These are phyloP conservation scores for Polia nebulosa DNA, from an alignment of 2,888 invertebrate species.

Conservation along the genomic window DNA sequence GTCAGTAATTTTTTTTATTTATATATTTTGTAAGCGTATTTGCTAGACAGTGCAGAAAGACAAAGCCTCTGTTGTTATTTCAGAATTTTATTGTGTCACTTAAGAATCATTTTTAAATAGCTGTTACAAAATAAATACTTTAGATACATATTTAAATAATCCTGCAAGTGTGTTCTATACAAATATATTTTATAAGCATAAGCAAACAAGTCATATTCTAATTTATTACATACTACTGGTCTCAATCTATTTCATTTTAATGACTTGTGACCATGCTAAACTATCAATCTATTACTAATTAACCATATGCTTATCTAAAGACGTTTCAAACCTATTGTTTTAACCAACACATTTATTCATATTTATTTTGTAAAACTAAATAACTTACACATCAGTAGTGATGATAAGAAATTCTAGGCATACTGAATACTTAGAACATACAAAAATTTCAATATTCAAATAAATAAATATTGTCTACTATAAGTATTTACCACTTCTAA, in stretches of 20 bases:
- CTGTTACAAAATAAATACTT: background rate
- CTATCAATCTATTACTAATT: constrained; percentile 13
- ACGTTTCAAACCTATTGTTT: constrained; percentile 13
- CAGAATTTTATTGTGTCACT: background rate
- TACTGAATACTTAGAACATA: constrained; percentile 1
- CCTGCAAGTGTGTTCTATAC: background rate
- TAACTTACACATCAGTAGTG: constrained; percentile 5
- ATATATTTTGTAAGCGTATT: background rate
- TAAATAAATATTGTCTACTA: constrained; percentile 1
- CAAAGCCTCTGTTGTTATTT: background rate
- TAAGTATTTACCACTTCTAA: constrained; percentile 4
- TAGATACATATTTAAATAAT: background rate
- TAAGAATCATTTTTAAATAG: too few species aligned
- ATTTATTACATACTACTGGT: constrained; percentile 5
- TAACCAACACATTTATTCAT: background rate
- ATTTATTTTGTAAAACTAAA: constrained; percentile 1
- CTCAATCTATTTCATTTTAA: constrained; percentile 21
- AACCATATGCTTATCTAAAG: constrained; percentile 10
- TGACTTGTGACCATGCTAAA: constrained; percentile 5
- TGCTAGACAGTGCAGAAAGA: background rate
- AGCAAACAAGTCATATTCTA: constrained; percentile 1
- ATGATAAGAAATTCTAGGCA: constrained; percentile 16
- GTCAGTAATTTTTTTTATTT: background rate
- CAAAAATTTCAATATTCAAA: background rate
- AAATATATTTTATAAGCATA: background rate